phyloP scores from a whole-genome alignment of 2,797 vertebrate species.

The Rhinichthys osculus region DNA sequence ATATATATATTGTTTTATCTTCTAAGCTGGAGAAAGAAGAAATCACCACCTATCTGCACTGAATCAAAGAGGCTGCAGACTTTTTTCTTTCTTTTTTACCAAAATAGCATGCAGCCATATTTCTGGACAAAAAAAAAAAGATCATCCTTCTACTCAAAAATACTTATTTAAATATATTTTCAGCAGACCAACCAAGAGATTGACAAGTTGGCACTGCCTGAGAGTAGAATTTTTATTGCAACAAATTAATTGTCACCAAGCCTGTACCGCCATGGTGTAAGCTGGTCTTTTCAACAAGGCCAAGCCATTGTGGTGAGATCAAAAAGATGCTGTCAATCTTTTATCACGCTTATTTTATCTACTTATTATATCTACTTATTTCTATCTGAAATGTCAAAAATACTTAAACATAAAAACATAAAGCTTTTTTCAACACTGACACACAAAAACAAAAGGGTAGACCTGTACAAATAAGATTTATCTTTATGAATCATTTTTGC shows the following conservation, averaged over 20 bases:
- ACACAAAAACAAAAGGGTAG: background rate
- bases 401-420: background rate
- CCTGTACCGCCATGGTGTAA: background rate
- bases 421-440: background rate
- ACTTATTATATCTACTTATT: background rate
- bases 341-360: background rate
- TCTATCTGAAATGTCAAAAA: conserved; percentile 11
- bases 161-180: no score
- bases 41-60: background rate
- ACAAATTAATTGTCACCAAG: no score
- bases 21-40: background rate
- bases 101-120: no score
- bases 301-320: background rate
- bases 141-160: no score
- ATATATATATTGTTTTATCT: background rate
- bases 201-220: no score
- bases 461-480: conserved; percentile 2
- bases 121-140: no score
- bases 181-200: no score
- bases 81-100: no score
- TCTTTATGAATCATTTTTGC: background rate
- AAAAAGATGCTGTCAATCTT: background rate
- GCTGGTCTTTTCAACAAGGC: background rate
- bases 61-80: no score
- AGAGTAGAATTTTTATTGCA: no score